Base-by-base conservation (phyloP, 2,113 vertebrate species). In the Microcebus griseorufus region DNA sequence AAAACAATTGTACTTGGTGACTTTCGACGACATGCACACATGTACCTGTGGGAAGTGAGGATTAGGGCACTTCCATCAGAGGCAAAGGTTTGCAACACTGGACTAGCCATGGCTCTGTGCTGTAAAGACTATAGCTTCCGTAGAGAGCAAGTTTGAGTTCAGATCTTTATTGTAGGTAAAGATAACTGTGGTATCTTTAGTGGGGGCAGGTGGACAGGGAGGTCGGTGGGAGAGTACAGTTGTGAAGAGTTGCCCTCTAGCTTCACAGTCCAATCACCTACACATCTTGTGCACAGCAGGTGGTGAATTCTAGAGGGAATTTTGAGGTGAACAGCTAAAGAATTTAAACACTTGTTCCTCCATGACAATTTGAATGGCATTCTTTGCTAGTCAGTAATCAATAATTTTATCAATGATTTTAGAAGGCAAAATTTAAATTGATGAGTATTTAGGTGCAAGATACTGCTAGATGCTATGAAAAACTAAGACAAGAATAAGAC, bases 1-100 rank as follows among this genome's bases (percentile, higher is more conserved):
- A 69, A 95, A 98, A 96, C 4, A 93, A 84, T 62, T 76, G 11
- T 34, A 60, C 14, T 1, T 88, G 89, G 94, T 84, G 55, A 98
- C 84, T 94, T 93, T 92, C 85, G 42, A 76, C 85, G 29, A 16
- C 13, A 58, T 2, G 22, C 17, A 14, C 27, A 60, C 12, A 14
- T 29, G 6, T 11, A 29, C 11, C 27, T 53, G 2, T 55, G 17
- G 3, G 39, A 18, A 64, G 17, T 25, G 23, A 12, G 10, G 6
- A 3, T 1, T 39, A 25, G 25, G 32, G 11, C 5, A 29, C 4
- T 39, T 73, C 42, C 48, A 0, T 81, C 70, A 83, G 67, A 88
- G 73, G 23, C 48, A 25, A 1, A 17, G 17, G 48, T 39, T 20
- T 84, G 78, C 48, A 32, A 32, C 17, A 72, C 39, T 1, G 29